Base-by-base conservation (phyloP, 2,113 vertebrate species). In the Dermatemys mawii region DNA sequence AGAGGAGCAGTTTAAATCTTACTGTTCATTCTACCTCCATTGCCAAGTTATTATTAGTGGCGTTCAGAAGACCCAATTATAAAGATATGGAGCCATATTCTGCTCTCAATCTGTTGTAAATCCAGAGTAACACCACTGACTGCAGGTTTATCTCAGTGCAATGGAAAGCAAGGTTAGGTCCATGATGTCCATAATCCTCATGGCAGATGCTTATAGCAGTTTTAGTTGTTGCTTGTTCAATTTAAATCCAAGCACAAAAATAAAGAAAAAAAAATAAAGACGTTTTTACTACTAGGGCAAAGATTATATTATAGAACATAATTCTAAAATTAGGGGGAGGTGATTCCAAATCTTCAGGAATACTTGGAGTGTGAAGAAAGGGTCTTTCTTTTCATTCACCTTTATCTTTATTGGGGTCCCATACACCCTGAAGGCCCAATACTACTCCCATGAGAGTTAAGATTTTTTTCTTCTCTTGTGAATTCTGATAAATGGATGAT, bases 201-300 rank as follows among this genome's bases (percentile, higher is more conserved):
- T 83, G 84, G 90, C 86, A 94, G 91, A 44, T 27, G 38, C 44
- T 76, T 27, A 76, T 22, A 88, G 79, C 78, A 4, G 11, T 29
- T 1, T 85, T 16, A 55, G 24, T 22, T 83, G 91, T 86, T 89
- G 55, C n/a, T 70, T 84, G 83, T 51, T 94, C 92, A 76, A 32
- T 90, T 91, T 79, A 55, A 32, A 89, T 19, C 29, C 55, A 67
- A 88, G 19, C 4, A 87, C 88, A 49, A 26, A 94, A 93, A 84
- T n/a, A 35, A 6, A 73, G 70, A 73, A 7, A 6, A 10, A 17
- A 12, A 44, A 29, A 27, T 35, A n/a, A 41, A 22, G 63, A 38
- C 22, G 48, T 88, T 88, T 94, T 88, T 94, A 32, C 83, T 6
- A 76, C 21, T 53, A 53, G 73, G 41, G 41, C 73, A 76, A 6